phyloP scores from a whole-genome alignment of 92 coral and sea anemone species.

The Blastomussa wellsi region DNA sequence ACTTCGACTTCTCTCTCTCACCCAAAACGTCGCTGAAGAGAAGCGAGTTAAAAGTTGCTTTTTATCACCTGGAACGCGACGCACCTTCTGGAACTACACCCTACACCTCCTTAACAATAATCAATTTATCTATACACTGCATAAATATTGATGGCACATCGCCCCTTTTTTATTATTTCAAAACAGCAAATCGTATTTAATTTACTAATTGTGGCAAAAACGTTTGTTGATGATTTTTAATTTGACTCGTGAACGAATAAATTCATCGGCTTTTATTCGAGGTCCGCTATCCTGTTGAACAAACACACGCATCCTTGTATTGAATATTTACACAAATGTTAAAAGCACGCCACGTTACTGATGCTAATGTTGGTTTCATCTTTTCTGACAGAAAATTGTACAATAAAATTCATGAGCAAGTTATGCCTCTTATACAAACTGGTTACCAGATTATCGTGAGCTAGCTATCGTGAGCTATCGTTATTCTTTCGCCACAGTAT shows the following conservation, averaged over 20 bases:
- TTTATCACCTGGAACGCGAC: not conserved
- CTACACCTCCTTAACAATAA: not conserved
- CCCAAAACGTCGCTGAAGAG: not conserved
- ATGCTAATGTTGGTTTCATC: not conserved
- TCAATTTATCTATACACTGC: not conserved
- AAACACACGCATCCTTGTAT: not conserved
- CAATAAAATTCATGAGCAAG: not conserved
- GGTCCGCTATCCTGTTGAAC: not conserved
- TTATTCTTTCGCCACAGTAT: not conserved
- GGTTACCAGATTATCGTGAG: not conserved
- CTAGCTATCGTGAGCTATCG: no score
- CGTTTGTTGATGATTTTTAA: not conserved
- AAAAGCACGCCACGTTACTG: not conserved
- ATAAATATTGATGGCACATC: conserved; percentile 13
- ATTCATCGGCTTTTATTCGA: not conserved
- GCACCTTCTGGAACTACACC: not conserved
- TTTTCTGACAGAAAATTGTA: not conserved
- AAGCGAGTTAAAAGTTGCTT: not conserved
- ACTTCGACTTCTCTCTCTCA: not conserved
- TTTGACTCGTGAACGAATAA: not conserved
- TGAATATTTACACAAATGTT: not conserved
- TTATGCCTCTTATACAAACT: not conserved
- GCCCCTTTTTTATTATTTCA: no score
- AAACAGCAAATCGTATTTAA: not conserved
- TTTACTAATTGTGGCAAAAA: not conserved